A percentile compares a stretch with the other conserved stretches of the same genome.
phyloP scores from a whole-genome alignment of 2,113 vertebrate species.

The cattle (Bos taurus) region DNA sequence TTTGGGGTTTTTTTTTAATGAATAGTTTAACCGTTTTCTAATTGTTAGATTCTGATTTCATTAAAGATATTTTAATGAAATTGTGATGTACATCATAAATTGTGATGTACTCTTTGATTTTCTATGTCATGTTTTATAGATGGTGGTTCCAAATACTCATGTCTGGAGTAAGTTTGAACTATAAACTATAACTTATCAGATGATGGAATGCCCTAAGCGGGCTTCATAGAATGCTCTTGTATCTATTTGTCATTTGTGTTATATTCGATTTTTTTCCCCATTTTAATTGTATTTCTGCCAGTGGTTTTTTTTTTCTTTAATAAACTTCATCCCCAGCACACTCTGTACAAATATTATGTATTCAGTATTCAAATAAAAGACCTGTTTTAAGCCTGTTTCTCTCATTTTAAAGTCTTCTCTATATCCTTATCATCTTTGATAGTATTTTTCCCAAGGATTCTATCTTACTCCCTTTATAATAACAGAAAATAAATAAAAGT shows the following conservation, averaged over 20 bases:
- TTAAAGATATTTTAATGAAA: background rate
- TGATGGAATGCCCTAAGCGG: background rate
- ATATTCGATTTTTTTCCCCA: background rate
- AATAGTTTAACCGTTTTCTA: background rate
- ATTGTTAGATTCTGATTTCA: background rate
- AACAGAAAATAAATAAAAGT: background rate
- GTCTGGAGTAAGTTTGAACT: background rate
- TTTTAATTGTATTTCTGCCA: background rate
- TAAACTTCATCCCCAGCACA: background rate
- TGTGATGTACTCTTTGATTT: background rate
- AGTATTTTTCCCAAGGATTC: background rate
- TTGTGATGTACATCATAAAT: background rate
- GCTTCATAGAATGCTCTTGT: background rate
- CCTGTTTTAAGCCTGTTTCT: background rate
- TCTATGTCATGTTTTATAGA: background rate
- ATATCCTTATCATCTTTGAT: background rate
- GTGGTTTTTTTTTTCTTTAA: background rate
- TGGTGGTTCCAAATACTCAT: background rate
- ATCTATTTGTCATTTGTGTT: background rate
- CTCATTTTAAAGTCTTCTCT: background rate
- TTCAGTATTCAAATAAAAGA: conserved; percentile 54
- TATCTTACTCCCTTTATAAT: background rate
- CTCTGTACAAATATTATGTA: background rate
- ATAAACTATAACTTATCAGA: background rate
- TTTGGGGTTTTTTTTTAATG: background rate